Percentiles rank a stretch among this genome's conserved stretches.
phyloP scores from a whole-genome alignment of 2,113 vertebrate species.

The Globicephala melas region DNA sequence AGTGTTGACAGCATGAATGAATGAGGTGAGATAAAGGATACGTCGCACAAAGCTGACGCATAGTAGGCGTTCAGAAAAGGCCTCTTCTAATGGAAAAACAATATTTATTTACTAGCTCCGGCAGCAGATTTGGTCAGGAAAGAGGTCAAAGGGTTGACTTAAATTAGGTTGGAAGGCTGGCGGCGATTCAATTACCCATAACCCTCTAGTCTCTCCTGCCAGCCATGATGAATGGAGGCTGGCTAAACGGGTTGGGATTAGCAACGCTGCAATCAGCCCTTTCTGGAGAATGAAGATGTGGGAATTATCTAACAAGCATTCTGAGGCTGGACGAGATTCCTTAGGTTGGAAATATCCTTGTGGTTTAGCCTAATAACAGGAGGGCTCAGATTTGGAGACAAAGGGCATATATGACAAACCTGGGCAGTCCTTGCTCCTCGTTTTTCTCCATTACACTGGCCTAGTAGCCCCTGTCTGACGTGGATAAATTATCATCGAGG shows the following conservation, averaged over 20 bases:
- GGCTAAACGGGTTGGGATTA: slow-evolving; percentile 35
- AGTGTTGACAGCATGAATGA: slow-evolving; percentile 44
- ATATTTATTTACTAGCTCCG: slow-evolving; percentile 49
- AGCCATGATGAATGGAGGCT: slow-evolving; percentile 65
- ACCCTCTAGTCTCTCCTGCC: slow-evolving; percentile 66
- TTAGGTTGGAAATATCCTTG: slow-evolving; percentile 28
- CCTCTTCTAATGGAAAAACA: slow-evolving; percentile 49
- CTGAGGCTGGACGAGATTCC: slow-evolving; percentile 1
- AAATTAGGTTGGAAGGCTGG: slow-evolving; percentile 72
- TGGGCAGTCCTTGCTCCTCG: neutral
- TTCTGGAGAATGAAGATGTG: slow-evolving; percentile 7
- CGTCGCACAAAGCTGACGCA: neutral
- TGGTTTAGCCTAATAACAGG: neutral
- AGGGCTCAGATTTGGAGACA: neutral
- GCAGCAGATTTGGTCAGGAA: slow-evolving; percentile 47
- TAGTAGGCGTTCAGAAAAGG: slow-evolving; percentile 45
- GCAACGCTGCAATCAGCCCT: neutral
- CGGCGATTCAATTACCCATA: slow-evolving; percentile 75
- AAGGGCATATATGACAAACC: neutral
- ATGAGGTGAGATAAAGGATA: neutral
- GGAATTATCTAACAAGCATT: slow-evolving; percentile 25
- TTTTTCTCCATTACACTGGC: neutral
- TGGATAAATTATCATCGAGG: neutral
- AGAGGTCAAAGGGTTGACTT: slow-evolving; percentile 65
- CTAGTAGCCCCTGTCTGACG: neutral